Evolutionary conservation across 2,888 invertebrate species (phyloP).

Genomic region (Hoplodrina ambigua): DNA sequence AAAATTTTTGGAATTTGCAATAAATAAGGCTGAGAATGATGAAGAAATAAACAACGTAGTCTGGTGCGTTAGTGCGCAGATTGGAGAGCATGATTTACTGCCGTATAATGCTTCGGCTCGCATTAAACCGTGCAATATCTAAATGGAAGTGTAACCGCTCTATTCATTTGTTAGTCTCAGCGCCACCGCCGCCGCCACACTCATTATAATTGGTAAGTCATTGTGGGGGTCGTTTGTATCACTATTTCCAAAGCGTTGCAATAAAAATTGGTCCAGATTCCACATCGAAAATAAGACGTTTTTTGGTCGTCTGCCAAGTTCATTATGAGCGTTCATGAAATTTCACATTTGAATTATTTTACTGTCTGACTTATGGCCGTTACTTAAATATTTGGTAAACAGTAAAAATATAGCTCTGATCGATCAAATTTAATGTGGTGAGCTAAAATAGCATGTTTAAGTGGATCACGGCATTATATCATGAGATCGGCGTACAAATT

Average conservation of each 20-base stretch:
- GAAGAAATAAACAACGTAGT: slow-evolving; percentile 76
- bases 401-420: slow-evolving; percentile 90
- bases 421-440: slow-evolving; percentile 89
- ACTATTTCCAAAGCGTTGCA: slow-evolving; percentile 88
- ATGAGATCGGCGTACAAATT: slow-evolving; percentile 67
- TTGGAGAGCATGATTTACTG: slow-evolving; percentile 73
- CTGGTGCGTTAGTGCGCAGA: slow-evolving; percentile 67
- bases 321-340: slow-evolving; percentile 91
- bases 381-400: slow-evolving; percentile 91
- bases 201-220: slow-evolving; percentile 79
- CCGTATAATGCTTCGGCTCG: slow-evolving; percentile 65
- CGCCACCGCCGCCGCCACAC: slow-evolving; percentile 46
- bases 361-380: slow-evolving; percentile 90
- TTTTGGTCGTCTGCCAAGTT: slow-evolving; percentile 90
- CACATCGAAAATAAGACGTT: slow-evolving; percentile 91
- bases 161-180: slow-evolving; percentile 60
- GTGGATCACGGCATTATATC: slow-evolving; percentile 83
- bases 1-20: slow-evolving; percentile 81
- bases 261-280: slow-evolving; percentile 91
- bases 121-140: slow-evolving; percentile 63
- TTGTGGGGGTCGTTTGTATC: slow-evolving; percentile 81
- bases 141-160: slow-evolving; percentile 63
- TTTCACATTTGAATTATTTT: slow-evolving; percentile 91
- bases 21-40: slow-evolving; percentile 77
- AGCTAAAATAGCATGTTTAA: slow-evolving; percentile 85